These are phyloP conservation scores for Perognathus longimembris DNA, from an alignment of 2,113 vertebrate species.

Conservation along the genomic window DNA sequence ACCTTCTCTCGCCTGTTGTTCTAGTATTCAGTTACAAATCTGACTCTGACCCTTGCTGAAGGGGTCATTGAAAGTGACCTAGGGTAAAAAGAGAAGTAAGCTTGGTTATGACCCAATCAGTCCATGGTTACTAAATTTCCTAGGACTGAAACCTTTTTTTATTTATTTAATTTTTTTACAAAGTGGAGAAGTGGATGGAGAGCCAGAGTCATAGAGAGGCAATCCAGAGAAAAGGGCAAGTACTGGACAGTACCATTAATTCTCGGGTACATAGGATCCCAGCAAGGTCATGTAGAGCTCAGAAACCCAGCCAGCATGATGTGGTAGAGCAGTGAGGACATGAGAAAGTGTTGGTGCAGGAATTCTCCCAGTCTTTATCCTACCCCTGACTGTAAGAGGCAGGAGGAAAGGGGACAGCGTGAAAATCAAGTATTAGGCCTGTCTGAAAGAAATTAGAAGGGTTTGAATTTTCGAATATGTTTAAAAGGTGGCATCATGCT, in stretches of 20 bases:
- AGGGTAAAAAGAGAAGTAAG: conserved; percentile 71
- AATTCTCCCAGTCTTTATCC: background rate
- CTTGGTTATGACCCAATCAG: conserved; percentile 83
- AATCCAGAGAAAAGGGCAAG: background rate
- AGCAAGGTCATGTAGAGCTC: background rate
- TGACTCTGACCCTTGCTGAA: conserved; percentile 78
- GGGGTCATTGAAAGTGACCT: conserved; percentile 44
- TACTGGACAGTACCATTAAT: background rate
- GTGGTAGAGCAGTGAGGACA: background rate
- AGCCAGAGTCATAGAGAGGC: conserved; percentile 1
- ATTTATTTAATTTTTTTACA: conserved; percentile 76
- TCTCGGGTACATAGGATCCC: background rate
- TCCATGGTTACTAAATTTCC: conserved; percentile 75
- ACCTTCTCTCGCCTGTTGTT: conserved; percentile 80
- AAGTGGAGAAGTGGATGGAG: conserved; percentile 61
- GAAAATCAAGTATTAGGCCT: background rate
- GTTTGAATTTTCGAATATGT: conserved; percentile 8
- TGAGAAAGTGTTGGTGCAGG: background rate
- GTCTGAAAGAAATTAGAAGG: background rate
- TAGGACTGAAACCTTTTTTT: conserved; percentile 55
- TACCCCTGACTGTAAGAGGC: background rate
- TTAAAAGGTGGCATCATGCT: background rate
- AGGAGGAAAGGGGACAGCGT: background rate
- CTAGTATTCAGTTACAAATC: conserved; percentile 84
- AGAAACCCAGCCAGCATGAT: fast-evolving